Conservation (phyloP, 2,113 vertebrate genomes). For the Cyrtonyx montezumae region DNA sequence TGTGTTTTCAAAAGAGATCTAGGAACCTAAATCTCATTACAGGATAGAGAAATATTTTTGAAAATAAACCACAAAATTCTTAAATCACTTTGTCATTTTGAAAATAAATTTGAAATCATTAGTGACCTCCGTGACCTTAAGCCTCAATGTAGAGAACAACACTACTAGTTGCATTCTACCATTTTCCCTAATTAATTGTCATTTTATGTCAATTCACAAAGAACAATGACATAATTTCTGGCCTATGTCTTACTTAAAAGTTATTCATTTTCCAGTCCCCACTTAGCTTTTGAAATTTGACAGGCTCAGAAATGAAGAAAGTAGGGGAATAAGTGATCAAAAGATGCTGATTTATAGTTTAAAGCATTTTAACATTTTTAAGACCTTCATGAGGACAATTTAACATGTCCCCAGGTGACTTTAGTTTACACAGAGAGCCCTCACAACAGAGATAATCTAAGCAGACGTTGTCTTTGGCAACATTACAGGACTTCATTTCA, state of each 20-base stretch:
- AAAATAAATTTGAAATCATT: slow-evolving; percentile 40
- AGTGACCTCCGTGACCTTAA: slow-evolving; percentile 28
- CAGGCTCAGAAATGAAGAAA: slow-evolving; percentile 5
- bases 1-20: slow-evolving; percentile 5
- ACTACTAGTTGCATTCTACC: background rate
- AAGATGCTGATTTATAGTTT: slow-evolving; percentile 52
- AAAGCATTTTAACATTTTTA: slow-evolving; percentile 60
- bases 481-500: slow-evolving; percentile 16
- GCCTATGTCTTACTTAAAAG: background rate
- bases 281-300: slow-evolving; percentile 24
- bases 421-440: slow-evolving; percentile 53
- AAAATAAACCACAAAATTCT: slow-evolving; percentile 25
- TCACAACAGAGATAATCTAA: slow-evolving; percentile 53
- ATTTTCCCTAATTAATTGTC: slow-evolving; percentile 15
- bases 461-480: slow-evolving; percentile 59
- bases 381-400: slow-evolving; percentile 61
- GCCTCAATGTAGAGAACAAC: background rate
- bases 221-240: background rate
- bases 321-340: slow-evolving; percentile 25
- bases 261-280: background rate
- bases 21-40: slow-evolving; percentile 15
- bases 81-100: slow-evolving; percentile 50
- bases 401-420: slow-evolving; percentile 42
- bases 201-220: slow-evolving; percentile 6
- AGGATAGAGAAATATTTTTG: background rate